Evolutionary conservation across 2,888 invertebrate genomes (phyloP).

Genomic region (Lycia hirtaria): DNA sequence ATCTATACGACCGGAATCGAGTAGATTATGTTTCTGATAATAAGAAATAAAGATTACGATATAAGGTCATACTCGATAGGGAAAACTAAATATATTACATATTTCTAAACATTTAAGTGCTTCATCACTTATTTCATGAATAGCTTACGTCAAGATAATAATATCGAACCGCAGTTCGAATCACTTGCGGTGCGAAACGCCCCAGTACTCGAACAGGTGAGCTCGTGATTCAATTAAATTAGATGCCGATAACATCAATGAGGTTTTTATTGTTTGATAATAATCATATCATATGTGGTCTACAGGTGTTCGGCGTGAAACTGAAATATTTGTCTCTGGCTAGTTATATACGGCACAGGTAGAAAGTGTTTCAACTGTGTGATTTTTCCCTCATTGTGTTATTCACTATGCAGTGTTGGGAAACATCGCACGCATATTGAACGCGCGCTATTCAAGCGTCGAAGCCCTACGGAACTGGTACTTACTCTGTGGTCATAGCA

Average conservation of each 20-base stretch:
- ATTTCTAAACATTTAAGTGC: too few species aligned
- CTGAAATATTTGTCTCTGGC: conserved; percentile 12
- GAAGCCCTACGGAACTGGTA: not conserved
- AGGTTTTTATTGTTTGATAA: too few species aligned
- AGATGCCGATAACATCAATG: too few species aligned
- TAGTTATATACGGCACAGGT: conserved; percentile 21
- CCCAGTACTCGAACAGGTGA: too few species aligned
- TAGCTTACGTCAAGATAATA: too few species aligned
- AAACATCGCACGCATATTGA: conserved; percentile 19
- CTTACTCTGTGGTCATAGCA: not conserved
- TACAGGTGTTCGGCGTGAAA: conserved; percentile 10
- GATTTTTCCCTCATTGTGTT: conserved; percentile 26
- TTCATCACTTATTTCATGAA: too few species aligned
- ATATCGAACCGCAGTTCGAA: too few species aligned
- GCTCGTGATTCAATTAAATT: too few species aligned
- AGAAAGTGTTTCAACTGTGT: conserved; percentile 18
- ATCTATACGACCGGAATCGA: not conserved
- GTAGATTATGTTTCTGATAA: not conserved
- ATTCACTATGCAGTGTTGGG: conserved; percentile 21
- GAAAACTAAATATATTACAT: conserved; percentile 2
- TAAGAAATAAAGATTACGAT: not conserved
- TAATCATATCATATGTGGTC: too few species aligned
- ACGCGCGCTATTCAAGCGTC: conserved; percentile 3
- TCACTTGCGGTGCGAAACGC: too few species aligned
- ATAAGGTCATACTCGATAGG: not conserved